Evolutionary conservation across 2,888 invertebrate genomes (phyloP).

Genomic region (Crepidodera aurea): DNA sequence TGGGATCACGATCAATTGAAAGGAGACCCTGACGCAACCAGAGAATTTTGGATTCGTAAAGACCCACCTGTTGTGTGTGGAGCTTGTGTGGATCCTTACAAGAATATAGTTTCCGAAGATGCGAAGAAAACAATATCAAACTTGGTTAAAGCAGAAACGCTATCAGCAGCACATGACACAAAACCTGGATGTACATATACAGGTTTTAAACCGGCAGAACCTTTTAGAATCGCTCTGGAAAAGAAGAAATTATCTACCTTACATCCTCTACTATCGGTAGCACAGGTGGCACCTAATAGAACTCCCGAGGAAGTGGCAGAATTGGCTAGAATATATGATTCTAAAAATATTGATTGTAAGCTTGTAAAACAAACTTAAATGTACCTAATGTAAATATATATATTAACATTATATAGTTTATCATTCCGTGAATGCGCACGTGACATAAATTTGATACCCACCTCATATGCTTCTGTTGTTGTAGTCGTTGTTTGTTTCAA

Average conservation of each 20-base stretch:
- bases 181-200: conserved; percentile 53
- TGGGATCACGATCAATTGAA: conserved; percentile 58
- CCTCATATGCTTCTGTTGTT: conserved; percentile 54
- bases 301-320: conserved; percentile 41
- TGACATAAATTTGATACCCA: too few relatives aligned
- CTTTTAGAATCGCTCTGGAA: conserved; percentile 51
- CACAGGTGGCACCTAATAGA: conserved; percentile 54
- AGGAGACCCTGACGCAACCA: conserved; percentile 52
- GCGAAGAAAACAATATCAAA: conserved; percentile 51
- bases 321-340: conserved; percentile 8
- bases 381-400: too few relatives aligned
- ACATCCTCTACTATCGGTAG: conserved; percentile 55
- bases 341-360: too few relatives aligned
- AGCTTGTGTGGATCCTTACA: conserved; percentile 52
- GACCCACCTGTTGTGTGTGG: conserved; percentile 51
- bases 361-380: too few relatives aligned
- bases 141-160: conserved; percentile 52
- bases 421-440: too few relatives aligned
- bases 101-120: conserved; percentile 50
- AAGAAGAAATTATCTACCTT: conserved; percentile 49
- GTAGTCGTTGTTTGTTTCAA: conserved; percentile 49
- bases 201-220: conserved; percentile 54
- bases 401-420: too few relatives aligned
- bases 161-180: conserved; percentile 56
- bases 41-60: conserved; percentile 52